phyloP scores from a whole-genome alignment of 1,140 invertebrate species.

The Kradibia gibbosae region DNA sequence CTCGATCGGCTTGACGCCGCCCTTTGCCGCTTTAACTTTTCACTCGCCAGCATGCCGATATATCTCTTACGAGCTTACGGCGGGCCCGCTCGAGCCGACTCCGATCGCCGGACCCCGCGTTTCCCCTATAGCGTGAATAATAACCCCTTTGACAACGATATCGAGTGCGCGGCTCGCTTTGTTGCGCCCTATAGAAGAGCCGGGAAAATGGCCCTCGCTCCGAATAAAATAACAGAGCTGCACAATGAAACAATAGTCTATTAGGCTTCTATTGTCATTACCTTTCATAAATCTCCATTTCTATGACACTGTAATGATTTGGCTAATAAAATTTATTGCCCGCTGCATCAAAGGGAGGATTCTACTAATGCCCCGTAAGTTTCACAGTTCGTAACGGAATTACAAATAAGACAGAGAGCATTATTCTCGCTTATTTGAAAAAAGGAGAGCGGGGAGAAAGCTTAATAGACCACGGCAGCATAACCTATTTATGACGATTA shows the following conservation, averaged over 20 bases:
- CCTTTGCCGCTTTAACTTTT: too few species aligned
- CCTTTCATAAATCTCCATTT: background rate
- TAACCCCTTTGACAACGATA: background rate
- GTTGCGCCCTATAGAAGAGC: background rate
- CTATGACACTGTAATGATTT: background rate
- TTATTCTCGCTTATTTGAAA: background rate
- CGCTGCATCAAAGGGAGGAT: background rate
- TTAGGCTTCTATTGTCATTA: background rate
- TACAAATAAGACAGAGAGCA: background rate
- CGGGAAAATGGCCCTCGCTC: background rate
- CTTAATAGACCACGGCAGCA: background rate
- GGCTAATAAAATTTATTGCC: background rate
- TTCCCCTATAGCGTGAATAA: background rate
- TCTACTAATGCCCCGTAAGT: background rate
- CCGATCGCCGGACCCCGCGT: background rate
- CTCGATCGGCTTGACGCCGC: too few species aligned
- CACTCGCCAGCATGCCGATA: too few species aligned
- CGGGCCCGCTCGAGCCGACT: background rate
- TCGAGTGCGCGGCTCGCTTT: background rate
- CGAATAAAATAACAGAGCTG: background rate
- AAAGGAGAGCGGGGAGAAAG: too few species aligned
- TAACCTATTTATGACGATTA: background rate
- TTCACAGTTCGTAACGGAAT: background rate
- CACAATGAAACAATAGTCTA: constrained; percentile 1
- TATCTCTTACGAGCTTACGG: background rate